Evolutionary conservation across 2,888 invertebrate genomes (phyloP).

Genomic region (Ectemnius continuus): DNA sequence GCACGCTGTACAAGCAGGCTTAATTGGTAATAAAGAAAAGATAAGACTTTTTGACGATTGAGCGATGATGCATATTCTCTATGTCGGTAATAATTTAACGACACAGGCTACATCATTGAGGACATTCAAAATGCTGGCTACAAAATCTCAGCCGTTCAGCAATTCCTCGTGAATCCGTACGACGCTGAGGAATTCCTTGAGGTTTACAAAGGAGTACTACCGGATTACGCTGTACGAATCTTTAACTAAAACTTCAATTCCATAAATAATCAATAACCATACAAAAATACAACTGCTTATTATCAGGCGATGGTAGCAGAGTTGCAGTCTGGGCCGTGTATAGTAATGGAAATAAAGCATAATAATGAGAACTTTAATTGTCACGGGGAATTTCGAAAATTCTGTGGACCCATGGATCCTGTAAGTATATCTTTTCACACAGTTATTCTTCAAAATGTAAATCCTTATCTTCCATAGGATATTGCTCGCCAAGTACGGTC

Average conservation of each 20-base stretch:
- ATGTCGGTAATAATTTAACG: constrained; percentile 64
- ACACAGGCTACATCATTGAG: constrained; percentile 84
- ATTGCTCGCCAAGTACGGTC: constrained; percentile 92
- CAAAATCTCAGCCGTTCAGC: constrained; percentile 88
- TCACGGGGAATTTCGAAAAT: constrained; percentile 87
- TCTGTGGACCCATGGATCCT: constrained; percentile 95
- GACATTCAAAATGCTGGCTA: constrained; percentile 88
- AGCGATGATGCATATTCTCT: not conserved
- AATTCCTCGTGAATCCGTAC: constrained; percentile 87
- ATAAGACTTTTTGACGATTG: not conserved
- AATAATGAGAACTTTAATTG: constrained; percentile 81
- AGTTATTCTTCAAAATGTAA: not conserved
- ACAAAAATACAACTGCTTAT: constrained; percentile 1
- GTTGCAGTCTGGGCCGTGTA: constrained; percentile 89
- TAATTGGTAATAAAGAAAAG: constrained; percentile 72
- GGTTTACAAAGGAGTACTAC: constrained; percentile 93
- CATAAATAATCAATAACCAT: not conserved
- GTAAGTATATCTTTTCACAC: constrained; percentile 78
- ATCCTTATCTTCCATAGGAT: constrained; percentile 81
- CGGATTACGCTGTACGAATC: constrained; percentile 84
- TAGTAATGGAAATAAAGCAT: constrained; percentile 91
- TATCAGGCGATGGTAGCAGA: constrained; percentile 89
- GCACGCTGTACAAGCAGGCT: constrained; percentile 89
- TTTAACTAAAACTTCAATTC: not conserved
- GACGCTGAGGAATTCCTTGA: constrained; percentile 96